Evolutionary conservation across 2,888 invertebrate genomes (phyloP).

Genomic region (Cheilosia soror): DNA sequence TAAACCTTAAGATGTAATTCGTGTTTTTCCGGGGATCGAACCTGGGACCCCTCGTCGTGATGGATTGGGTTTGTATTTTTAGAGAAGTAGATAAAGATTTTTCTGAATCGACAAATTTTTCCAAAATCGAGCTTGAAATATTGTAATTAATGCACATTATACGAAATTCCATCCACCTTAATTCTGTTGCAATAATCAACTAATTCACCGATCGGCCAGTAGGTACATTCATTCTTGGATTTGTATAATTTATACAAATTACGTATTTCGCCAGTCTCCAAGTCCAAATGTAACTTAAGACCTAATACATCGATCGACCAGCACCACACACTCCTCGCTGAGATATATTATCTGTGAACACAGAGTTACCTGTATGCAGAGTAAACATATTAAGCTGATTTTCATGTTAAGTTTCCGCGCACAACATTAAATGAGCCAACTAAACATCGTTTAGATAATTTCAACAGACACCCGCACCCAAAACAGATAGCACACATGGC

Average conservation of each 20-base stretch:
- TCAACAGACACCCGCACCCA: slow-evolving; percentile 48
- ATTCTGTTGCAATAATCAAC: not conserved
- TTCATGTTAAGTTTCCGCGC: slow-evolving; percentile 27
- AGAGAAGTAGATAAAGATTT: no score
- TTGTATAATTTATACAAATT: slow-evolving; percentile 63
- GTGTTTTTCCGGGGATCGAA: no score
- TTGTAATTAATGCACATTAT: no score
- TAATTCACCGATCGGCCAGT: slow-evolving; percentile 24
- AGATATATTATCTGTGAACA: slow-evolving; percentile 11
- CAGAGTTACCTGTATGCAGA: not conserved
- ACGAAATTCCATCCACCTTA: no score
- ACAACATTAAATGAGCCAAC: slow-evolving; percentile 46
- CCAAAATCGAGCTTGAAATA: no score
- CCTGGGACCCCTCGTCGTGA: no score
- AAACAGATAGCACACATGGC: slow-evolving; percentile 23
- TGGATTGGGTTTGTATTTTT: no score
- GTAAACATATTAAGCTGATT: slow-evolving; percentile 50
- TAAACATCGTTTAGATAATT: slow-evolving; percentile 56
- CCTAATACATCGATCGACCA: slow-evolving; percentile 1
- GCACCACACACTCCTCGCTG: not conserved
- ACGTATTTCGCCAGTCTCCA: slow-evolving; percentile 1
- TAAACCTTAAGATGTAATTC: no score
- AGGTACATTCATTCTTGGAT: slow-evolving; percentile 48
- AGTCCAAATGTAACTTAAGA: not conserved
- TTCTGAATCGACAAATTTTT: no score